phyloP scores from a whole-genome alignment of 2,888 invertebrate species.

The Lithophane socia region DNA sequence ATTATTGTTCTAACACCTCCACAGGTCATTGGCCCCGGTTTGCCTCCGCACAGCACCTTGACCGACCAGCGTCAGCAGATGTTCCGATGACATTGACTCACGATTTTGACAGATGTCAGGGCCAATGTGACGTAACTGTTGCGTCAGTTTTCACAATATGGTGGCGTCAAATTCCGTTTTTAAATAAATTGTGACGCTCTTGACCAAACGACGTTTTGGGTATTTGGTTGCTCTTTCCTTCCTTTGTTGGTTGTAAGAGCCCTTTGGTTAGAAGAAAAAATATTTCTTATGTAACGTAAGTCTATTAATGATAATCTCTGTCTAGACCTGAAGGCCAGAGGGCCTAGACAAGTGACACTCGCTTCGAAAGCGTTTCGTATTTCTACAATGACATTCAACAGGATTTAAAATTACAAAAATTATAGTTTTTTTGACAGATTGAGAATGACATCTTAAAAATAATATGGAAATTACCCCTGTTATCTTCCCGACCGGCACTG shows the following conservation, averaged over 20 bases:
- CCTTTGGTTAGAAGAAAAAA: not conserved
- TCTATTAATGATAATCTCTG: not conserved
- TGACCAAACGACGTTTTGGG: not conserved
- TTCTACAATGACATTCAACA: no score
- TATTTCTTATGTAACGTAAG: not conserved
- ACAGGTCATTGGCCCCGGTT: constrained; percentile 26
- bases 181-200: constrained; percentile 37
- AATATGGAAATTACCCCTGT: no score
- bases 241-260: not conserved
- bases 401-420: no score
- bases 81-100: constrained; percentile 54
- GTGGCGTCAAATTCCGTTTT: constrained; percentile 38
- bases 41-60: constrained; percentile 39
- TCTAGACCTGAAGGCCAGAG: not conserved
- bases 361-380: no score
- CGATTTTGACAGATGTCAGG: constrained; percentile 55
- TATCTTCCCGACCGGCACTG: not conserved
- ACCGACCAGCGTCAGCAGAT: constrained; percentile 50
- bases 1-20: constrained; percentile 19
- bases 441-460: no score
- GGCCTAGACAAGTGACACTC: no score
- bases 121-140: constrained; percentile 51
- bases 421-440: no score
- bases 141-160: constrained; percentile 49
- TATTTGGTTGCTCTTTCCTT: constrained; percentile 2